Conservation (phyloP, 2,797 vertebrate genomes). For the Okamejei kenojei region DNA sequence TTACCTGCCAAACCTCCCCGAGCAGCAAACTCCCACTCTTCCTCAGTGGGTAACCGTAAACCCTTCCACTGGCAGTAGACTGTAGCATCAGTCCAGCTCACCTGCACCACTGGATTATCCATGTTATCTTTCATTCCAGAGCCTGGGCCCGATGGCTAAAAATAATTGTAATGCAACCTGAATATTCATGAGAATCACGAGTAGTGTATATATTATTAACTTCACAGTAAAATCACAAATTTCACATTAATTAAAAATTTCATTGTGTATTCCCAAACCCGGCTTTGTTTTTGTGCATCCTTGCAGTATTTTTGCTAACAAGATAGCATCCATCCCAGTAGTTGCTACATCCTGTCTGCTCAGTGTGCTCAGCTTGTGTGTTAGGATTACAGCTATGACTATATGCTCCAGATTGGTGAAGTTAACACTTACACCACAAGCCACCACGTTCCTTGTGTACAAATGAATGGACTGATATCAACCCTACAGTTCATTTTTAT, state of each 20-base stretch:
- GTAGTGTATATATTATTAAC: neutral
- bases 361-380: neutral
- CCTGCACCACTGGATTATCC: conserved; percentile 81
- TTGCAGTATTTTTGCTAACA: neutral
- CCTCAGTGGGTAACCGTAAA: conserved; percentile 75
- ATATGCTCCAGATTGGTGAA: neutral
- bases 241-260: neutral
- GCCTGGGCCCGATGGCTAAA: conserved; percentile 78
- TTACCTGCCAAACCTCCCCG: conserved; percentile 79
- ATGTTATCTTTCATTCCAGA: conserved; percentile 75
- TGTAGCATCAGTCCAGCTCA: conserved; percentile 89
- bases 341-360: neutral
- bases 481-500: neutral
- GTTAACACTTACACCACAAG: neutral
- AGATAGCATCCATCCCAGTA: no score
- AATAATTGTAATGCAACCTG: neutral
- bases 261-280: neutral
- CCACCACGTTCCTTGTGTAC: neutral
- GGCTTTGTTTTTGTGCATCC: neutral
- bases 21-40: conserved; percentile 93
- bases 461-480: neutral
- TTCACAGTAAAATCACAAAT: neutral
- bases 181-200: neutral
- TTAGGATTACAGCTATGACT: neutral
- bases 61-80: conserved; percentile 78